phyloP scores from a whole-genome alignment of 2,888 invertebrate species.

The Syritta pipiens region DNA sequence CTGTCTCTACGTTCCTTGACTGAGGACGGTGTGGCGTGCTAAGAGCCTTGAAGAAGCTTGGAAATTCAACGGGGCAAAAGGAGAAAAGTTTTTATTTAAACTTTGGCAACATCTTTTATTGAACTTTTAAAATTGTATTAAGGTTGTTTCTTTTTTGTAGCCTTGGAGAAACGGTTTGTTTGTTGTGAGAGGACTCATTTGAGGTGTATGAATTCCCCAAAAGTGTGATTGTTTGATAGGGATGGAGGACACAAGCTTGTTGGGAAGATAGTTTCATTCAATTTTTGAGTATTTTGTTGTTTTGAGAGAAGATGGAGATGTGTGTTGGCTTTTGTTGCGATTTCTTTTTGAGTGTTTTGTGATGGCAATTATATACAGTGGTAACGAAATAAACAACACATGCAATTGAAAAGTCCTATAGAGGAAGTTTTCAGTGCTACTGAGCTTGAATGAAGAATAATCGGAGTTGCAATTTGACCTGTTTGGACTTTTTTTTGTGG shows the following conservation, averaged over 20 bases:
- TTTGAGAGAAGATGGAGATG: not conserved
- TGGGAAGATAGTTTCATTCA: not conserved
- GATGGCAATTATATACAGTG: too few relatives aligned
- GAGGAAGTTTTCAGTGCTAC: too few relatives aligned
- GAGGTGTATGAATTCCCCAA: conserved; percentile 11
- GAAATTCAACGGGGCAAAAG: not conserved
- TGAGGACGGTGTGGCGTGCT: too few relatives aligned
- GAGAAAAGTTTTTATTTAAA: conserved; percentile 63
- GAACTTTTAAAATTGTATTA: conserved; percentile 68
- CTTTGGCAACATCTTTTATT: conserved; percentile 60
- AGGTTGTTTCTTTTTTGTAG: conserved; percentile 40
- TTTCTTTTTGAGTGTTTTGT: too few relatives aligned
- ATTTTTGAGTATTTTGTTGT: not conserved
- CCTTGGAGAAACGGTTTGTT: not conserved
- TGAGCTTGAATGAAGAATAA: too few relatives aligned
- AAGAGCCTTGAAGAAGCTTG: too few relatives aligned
- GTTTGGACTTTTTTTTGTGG: too few relatives aligned
- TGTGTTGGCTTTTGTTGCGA: too few relatives aligned
- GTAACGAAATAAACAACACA: too few relatives aligned
- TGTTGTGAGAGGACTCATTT: not conserved
- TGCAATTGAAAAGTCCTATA: too few relatives aligned
- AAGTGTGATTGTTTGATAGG: conserved; percentile 18
- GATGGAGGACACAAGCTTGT: not conserved
- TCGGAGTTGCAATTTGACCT: too few relatives aligned
- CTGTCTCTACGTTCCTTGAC: too few relatives aligned